Conservation (phyloP, 2,113 vertebrate species). For the Cynoglossus semilaevis region DNA sequence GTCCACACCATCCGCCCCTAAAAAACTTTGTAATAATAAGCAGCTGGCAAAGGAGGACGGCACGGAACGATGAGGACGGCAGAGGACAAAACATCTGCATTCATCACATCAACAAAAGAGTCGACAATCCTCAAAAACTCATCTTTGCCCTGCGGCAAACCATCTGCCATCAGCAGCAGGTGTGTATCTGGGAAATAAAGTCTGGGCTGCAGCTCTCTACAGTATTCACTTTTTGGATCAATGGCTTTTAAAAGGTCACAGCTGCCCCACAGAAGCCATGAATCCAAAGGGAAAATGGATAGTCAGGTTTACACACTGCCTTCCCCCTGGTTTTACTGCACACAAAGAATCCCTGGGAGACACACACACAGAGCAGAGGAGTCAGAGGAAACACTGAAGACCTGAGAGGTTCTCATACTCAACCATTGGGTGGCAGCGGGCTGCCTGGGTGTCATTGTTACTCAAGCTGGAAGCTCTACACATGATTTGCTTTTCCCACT, state of each 20-base stretch:
- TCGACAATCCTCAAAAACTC: slow-evolving; percentile 41
- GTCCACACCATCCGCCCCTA: too few relatives aligned
- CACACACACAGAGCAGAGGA: slow-evolving; percentile 21
- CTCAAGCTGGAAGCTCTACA: slow-evolving; percentile 49
- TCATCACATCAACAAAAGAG: slow-evolving; percentile 55
- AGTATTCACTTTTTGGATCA: slow-evolving; percentile 54
- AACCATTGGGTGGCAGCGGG: slow-evolving; percentile 34
- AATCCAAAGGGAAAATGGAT: slow-evolving; percentile 34
- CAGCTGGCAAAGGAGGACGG: slow-evolving; percentile 36
- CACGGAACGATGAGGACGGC: slow-evolving; percentile 26
- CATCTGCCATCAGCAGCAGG: slow-evolving; percentile 67
- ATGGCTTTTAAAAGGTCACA: slow-evolving; percentile 65
- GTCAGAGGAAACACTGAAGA: slow-evolving; percentile 15
- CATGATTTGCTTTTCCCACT: slow-evolving; percentile 72
- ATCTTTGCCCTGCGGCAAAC: slow-evolving; percentile 53
- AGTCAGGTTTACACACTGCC: slow-evolving; percentile 47
- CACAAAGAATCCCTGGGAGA: slow-evolving; percentile 57
- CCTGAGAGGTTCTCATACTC: slow-evolving; percentile 32
- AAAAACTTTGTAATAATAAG: slow-evolving; percentile 14
- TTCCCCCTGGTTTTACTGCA: slow-evolving; percentile 39
- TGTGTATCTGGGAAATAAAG: slow-evolving; percentile 58
- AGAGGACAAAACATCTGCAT: slow-evolving; percentile 57
- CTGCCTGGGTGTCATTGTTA: slow-evolving; percentile 60
- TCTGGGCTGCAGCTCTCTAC: slow-evolving; percentile 39
- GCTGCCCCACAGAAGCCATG: slow-evolving; percentile 32